Evolutionary conservation across 2,113 vertebrate genomes (phyloP).

Genomic region (Parus major): DNA sequence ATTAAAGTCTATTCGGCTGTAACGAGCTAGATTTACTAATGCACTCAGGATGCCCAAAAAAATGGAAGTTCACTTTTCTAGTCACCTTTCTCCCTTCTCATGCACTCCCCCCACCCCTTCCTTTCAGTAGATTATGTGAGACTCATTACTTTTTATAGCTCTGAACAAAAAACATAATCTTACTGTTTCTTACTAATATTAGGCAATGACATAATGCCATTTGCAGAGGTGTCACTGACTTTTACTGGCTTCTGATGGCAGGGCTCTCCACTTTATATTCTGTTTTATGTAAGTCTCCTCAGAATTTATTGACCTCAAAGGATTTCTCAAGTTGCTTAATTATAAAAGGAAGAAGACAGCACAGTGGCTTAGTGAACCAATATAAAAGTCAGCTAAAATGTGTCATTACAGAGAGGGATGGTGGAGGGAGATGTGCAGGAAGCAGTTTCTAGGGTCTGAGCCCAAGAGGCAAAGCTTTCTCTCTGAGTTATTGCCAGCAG

Average conservation of each 20-base stretch:
- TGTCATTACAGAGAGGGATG: conserved; percentile 13
- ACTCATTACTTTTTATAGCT: conserved; percentile 80
- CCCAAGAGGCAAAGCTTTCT: not conserved
- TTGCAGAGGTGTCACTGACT: conserved; percentile 81
- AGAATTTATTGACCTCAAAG: conserved; percentile 78
- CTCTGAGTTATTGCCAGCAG: not conserved
- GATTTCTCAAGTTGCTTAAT: conserved; percentile 80
- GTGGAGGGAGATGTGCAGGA: not conserved
- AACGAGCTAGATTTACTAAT: conserved; percentile 57
- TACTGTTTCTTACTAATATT: conserved; percentile 80
- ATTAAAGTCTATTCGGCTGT: conserved; percentile 56
- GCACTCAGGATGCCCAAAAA: conserved; percentile 61
- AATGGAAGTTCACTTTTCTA: conserved; percentile 65
- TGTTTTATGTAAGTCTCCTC: conserved; percentile 78
- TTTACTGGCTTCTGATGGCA: conserved; percentile 83
- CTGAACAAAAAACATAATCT: conserved; percentile 74
- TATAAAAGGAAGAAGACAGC: conserved; percentile 76
- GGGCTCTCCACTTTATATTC: conserved; percentile 76
- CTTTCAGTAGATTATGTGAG: conserved; percentile 77
- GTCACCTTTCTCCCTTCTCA: conserved; percentile 47
- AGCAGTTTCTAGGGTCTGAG: not conserved
- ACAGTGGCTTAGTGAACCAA: conserved; percentile 52
- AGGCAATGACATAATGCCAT: conserved; percentile 83
- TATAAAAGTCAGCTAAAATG: conserved; percentile 62
- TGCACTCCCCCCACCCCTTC: conserved; percentile 23